These are phyloP conservation scores for Noctua janthe DNA, from an alignment of 2,888 invertebrate genomes.

Conservation along the genomic window DNA sequence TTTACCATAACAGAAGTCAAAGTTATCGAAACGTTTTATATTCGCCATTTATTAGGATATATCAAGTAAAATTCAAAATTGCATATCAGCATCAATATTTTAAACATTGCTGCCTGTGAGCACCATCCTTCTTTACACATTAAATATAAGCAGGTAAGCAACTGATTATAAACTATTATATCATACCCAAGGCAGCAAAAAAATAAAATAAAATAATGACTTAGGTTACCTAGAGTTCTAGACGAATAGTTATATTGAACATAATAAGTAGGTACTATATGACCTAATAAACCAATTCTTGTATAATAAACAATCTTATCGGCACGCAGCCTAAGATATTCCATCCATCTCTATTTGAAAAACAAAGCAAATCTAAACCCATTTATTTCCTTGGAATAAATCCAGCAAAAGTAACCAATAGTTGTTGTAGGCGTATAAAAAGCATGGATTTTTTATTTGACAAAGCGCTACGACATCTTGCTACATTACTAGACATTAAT, in stretches of 20 bases:
- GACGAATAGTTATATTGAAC: constrained; percentile 16
- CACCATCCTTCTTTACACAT: constrained; percentile 7
- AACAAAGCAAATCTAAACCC: constrained; percentile 9
- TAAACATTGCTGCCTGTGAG: constrained; percentile 29
- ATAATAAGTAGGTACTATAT: constrained; percentile 10
- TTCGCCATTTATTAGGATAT: not conserved
- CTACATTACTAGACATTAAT: constrained; percentile 31
- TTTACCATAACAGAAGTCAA: constrained; percentile 4
- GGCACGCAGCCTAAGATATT: not conserved
- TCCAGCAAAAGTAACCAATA: too few relatives aligned
- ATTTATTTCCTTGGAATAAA: too few relatives aligned
- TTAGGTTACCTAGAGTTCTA: constrained; percentile 10
- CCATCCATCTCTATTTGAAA: not conserved
- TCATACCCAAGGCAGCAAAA: constrained; percentile 1
- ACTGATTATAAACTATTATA: not conserved
- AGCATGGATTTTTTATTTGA: not conserved
- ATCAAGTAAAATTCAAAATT: not conserved
- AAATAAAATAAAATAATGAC: constrained; percentile 30
- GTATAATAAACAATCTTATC: not conserved
- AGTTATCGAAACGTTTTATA: not conserved
- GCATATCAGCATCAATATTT: constrained; percentile 14
- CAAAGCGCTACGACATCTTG: constrained; percentile 3
- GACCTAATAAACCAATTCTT: constrained; percentile 6
- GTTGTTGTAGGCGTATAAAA: not conserved
- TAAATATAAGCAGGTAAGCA: not conserved